Percentiles rank a stretch among this genome's conserved stretches.
phyloP scores from a whole-genome alignment of 2,888 invertebrate species.

The Troides oblongomaculatus region DNA sequence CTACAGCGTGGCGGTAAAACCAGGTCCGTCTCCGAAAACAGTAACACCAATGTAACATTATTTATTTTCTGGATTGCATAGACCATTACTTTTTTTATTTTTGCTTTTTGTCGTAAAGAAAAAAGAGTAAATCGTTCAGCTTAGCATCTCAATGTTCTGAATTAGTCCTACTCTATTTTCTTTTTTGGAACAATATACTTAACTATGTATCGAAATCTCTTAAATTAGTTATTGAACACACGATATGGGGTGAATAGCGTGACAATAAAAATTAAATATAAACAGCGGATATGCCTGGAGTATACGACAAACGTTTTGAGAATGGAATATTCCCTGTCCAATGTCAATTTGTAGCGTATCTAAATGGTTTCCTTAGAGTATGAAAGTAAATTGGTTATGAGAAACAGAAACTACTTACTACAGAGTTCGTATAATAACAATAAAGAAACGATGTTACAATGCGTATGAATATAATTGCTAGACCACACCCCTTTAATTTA shows the following conservation, averaged over 20 bases:
- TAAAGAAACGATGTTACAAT: not conserved
- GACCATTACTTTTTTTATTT: too few relatives aligned
- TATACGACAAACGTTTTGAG: not conserved
- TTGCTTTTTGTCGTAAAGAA: too few relatives aligned
- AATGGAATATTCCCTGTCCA: not conserved
- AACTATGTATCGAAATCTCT: too few relatives aligned
- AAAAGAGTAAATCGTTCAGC: too few relatives aligned
- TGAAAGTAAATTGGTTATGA: not conserved
- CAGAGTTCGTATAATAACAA: not conserved
- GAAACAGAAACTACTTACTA: not conserved
- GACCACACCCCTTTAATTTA: not conserved
- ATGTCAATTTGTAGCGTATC: not conserved
- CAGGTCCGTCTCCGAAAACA: too few relatives aligned
- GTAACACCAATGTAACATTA: too few relatives aligned
- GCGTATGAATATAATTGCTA: not conserved
- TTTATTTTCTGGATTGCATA: too few relatives aligned
- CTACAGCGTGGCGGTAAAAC: too few relatives aligned
- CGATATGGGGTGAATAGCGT: not conserved
- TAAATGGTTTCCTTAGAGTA: not conserved
- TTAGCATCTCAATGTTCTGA: too few relatives aligned
- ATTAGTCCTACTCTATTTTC: too few relatives aligned
- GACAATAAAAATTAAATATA: not conserved
- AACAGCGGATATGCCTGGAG: not conserved
- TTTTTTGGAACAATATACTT: too few relatives aligned
- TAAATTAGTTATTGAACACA: too few relatives aligned